Conservation (phyloP, 2,797 vertebrate species). For the Bucorvus abyssinicus region DNA sequence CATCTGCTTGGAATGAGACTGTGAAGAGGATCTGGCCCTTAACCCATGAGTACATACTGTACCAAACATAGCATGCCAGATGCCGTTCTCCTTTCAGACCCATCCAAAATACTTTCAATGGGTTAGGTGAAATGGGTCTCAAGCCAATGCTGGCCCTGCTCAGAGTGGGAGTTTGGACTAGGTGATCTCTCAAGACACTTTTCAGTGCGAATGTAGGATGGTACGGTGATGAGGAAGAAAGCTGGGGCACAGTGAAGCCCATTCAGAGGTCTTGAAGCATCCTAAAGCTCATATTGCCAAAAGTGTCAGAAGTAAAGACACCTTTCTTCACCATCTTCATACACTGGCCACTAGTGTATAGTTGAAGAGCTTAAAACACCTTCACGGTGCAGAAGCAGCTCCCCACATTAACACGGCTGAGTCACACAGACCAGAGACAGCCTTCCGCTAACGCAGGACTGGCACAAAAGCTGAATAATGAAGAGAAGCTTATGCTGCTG, state of each 20-base stretch:
- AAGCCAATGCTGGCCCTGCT: background rate
- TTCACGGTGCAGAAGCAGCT: background rate
- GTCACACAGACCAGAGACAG: constrained; percentile 6
- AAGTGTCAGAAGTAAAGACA: background rate
- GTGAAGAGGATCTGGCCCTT: background rate
- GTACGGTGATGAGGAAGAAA: background rate
- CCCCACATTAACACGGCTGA: background rate
- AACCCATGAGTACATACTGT: background rate
- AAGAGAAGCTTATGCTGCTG: constrained; percentile 20
- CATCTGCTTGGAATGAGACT: background rate
- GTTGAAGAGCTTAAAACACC: background rate
- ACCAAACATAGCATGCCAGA: background rate
- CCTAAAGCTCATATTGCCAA: background rate
- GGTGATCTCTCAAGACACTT: background rate
- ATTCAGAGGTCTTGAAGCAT: background rate
- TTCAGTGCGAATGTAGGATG: background rate
- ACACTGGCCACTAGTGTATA: rapidly evolving
- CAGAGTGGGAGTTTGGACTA: background rate
- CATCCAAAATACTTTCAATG: background rate
- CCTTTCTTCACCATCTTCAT: background rate
- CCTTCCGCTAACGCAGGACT: background rate
- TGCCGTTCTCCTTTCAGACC: background rate
- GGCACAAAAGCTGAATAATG: constrained; percentile 52
- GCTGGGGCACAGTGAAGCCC: background rate
- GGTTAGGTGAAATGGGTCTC: background rate